Evolutionary conservation across 2,888 invertebrate species (phyloP).

Genomic region (Amitus sp.): DNA sequence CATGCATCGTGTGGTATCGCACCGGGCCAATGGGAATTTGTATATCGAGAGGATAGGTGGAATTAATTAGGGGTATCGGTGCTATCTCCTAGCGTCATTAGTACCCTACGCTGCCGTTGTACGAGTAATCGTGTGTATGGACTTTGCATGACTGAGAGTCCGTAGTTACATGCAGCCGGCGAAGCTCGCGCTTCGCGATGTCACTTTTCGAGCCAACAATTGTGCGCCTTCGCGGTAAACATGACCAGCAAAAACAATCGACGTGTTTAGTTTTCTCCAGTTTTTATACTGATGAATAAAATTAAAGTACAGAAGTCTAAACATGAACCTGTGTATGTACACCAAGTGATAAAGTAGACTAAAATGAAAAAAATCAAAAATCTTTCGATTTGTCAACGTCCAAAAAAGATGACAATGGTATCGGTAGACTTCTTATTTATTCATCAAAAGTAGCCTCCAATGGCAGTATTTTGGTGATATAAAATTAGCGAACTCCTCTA

Average conservation of each 20-base stretch:
- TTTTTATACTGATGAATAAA: no score
- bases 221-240: not conserved
- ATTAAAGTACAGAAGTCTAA: no score
- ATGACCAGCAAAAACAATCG: not conserved
- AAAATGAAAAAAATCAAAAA: no score
- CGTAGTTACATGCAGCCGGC: slow-evolving; percentile 43
- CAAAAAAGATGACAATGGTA: no score
- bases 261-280: no score
- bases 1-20: slow-evolving; percentile 31
- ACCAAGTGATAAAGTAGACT: no score
- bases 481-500: no score
- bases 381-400: no score
- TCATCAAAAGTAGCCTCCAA: no score
- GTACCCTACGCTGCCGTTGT: slow-evolving; percentile 57
- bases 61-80: slow-evolving; percentile 65
- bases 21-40: slow-evolving; percentile 52
- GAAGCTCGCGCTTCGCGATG: slow-evolving; percentile 19
- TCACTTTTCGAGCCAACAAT: slow-evolving; percentile 1
- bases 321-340: no score
- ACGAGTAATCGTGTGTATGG: slow-evolving; percentile 48
- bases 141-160: slow-evolving; percentile 55
- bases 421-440: no score
- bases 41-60: slow-evolving; percentile 62
- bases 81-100: slow-evolving; percentile 63
- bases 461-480: no score